phyloP scores from a whole-genome alignment of 2,888 invertebrate genomes.

The Caprella mutica region DNA sequence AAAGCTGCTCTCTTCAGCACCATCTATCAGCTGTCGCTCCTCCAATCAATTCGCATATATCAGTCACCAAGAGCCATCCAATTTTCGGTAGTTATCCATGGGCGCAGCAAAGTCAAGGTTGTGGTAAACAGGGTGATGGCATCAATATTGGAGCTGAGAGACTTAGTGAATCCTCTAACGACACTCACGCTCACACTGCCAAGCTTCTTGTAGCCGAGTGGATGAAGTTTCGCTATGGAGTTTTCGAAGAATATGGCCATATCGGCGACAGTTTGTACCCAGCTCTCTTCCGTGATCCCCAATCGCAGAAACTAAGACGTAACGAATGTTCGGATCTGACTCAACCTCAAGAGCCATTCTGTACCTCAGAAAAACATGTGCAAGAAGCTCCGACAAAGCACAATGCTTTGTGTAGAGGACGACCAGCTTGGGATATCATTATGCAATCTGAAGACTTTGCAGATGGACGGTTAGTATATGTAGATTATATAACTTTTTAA shows the following conservation, averaged over 20 bases:
- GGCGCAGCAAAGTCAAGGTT: constrained; percentile 52
- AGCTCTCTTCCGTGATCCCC: constrained; percentile 42
- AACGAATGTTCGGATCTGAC: constrained; percentile 16
- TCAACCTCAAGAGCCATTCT: constrained; percentile 42
- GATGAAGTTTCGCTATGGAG: constrained; percentile 56
- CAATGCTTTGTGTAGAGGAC: constrained; percentile 40
- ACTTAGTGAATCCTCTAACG: constrained; percentile 35
- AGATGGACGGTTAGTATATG: constrained; percentile 15
- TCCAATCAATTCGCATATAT: constrained; percentile 20
- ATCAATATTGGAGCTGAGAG: constrained; percentile 43
- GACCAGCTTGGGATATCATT: constrained; percentile 40
- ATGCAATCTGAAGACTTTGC: constrained; percentile 38
- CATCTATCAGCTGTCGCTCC: constrained; percentile 18
- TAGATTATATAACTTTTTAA: not conserved
- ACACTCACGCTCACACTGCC: constrained; percentile 36
- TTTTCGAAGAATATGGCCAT: constrained; percentile 55
- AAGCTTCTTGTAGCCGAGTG: constrained; percentile 49
- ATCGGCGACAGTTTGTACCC: constrained; percentile 50
- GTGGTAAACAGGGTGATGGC: constrained; percentile 50
- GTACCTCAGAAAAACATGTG: constrained; percentile 47
- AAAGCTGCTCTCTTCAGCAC: constrained; percentile 26
- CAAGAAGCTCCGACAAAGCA: constrained; percentile 38
- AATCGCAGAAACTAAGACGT: constrained; percentile 11
- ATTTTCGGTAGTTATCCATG: constrained; percentile 47
- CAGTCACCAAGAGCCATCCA: constrained; percentile 39